Evolutionary conservation across 2,888 invertebrate species (phyloP).

Genomic region (Dicranocentrus wangi): DNA sequence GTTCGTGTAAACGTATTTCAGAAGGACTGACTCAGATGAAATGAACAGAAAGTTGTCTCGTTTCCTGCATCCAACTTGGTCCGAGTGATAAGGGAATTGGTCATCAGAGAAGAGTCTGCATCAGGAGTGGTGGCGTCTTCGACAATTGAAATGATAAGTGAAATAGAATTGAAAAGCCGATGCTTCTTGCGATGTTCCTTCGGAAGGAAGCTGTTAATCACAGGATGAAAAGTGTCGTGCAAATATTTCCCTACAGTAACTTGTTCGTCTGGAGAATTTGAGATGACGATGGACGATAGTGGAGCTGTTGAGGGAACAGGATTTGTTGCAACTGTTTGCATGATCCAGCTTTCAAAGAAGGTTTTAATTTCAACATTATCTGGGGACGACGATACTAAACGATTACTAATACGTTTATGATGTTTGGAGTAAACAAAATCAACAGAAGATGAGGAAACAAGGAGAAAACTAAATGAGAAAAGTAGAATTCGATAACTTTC

Average conservation of each 20-base stretch:
- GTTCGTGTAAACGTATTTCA: not conserved
- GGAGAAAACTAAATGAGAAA: too few relatives aligned
- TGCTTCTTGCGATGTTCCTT: not conserved
- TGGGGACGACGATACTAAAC: not conserved
- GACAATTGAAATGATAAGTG: not conserved
- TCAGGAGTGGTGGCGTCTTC: too few relatives aligned
- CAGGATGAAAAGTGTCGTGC: not conserved
- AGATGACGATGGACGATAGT: not conserved
- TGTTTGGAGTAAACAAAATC: not conserved
- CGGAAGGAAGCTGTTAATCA: not conserved
- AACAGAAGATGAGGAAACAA: not conserved
- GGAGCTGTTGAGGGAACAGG: not conserved
- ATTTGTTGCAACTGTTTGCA: not conserved
- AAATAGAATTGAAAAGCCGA: not conserved
- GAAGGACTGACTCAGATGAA: not conserved
- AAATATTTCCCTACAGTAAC: not conserved
- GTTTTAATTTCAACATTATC: not conserved
- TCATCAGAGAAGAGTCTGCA: too few relatives aligned
- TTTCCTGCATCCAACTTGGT: not conserved
- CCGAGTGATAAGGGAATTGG: not conserved
- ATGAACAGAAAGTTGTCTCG: constrained; percentile 15
- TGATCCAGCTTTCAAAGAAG: not conserved
- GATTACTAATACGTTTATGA: not conserved
- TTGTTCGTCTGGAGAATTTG: not conserved
- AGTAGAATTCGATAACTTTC: not conserved